Evolutionary conservation across 2,113 vertebrate genomes (phyloP), one percentile per base, ranked within the genome.

Genomic region (Parotia lawesii): DNA sequence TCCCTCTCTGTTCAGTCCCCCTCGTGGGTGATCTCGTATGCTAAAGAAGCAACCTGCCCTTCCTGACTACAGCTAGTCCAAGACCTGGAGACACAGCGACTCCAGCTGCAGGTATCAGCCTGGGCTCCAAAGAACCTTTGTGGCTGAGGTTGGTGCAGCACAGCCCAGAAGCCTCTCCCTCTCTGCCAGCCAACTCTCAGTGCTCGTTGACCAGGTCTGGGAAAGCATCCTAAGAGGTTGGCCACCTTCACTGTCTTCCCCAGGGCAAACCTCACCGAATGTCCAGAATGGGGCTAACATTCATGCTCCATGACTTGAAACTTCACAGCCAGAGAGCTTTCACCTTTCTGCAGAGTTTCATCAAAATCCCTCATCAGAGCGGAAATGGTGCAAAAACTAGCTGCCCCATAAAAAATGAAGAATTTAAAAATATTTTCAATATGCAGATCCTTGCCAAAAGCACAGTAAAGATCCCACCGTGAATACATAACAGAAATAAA

Each of bases 381-480:
- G 40, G n/a, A 83, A 80, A 57, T 8, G 22, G 73, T 56, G 27
- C 42, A 90, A 85, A 94, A 93, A 92, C 44, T 29, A 85, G 82
- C 72, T 65, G 64, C 6, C 2, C 75, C 72, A 78, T 85, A 91
- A 91, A 85, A 84, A 87, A 27, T 0, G 5, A 93, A 94, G 56
- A 85, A 93, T 71, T 91, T 48, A 1, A 48, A 91, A 77, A 80
- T 69, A 95, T 90, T 95, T 85, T 94, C 78, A 83, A 87, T 71
- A 67, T 84, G 75, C 57, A 67, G 69, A 79, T 31, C 65, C 47
- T 89, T 88, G 87, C 79, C 89, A 90, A 83, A 88, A 80, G 60
- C 53, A 44, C 57, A 66, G 54, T 65, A 57, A 91, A 91, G 69
- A 94, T 75, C 85, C 85, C 87, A 82, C 87, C 64, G 13, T 48